Evolutionary conservation across 2,797 vertebrate genomes (phyloP), one percentile per base, ranked within the genome.

Genomic region (Pipistrellus pipistrellus): DNA sequence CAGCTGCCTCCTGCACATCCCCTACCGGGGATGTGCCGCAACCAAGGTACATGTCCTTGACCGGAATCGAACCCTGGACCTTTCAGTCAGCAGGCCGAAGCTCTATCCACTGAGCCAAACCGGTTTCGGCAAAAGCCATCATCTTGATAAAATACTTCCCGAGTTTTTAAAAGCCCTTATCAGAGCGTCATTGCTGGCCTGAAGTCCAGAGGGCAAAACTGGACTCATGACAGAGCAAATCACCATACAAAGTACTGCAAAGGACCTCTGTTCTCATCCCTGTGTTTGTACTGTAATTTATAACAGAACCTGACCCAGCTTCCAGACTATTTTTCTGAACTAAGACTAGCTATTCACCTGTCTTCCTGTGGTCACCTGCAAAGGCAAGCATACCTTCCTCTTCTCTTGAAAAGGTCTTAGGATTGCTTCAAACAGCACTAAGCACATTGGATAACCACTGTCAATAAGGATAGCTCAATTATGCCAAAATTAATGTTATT

Each of bases 111-210:
- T 41, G 38, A 41, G 38, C 38, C 38, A 41, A 41, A 41, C 38
- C 38, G 38, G 6, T 41, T 41, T 41, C 38, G 38, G 38, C 38
- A 41, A 41, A 41, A 41, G 38, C 21, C 18, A 4, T 12, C 20
- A n/a, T 90, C 21, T 68, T 68, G 21, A 44, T 83, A 35, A 14
- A 82, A 59, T 73, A 64, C 55, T n/a, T 85, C 14, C 10, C 11
- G 62, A 51, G 25, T 41, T 85, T 97, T 91, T 88, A 41, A 87
- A 95, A 90, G 38, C 27, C 30, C 9, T 20, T 73, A 85, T n/a
- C 41, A 64, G 6, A 88, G 4, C 66, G 44, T 94, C 69, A 69
- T 57, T 69, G 64, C 35, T 75, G 55, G 53, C 51, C 1, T 30
- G 1, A 23, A 21, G 9, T 62, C n/a, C n/a, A n/a, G n/a, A n/a